Percentiles rank a stretch among this genome's conserved stretches.
Conservation (phyloP, 1,140 invertebrate genomes). For the Aphaenogaster ashmeadi region DNA sequence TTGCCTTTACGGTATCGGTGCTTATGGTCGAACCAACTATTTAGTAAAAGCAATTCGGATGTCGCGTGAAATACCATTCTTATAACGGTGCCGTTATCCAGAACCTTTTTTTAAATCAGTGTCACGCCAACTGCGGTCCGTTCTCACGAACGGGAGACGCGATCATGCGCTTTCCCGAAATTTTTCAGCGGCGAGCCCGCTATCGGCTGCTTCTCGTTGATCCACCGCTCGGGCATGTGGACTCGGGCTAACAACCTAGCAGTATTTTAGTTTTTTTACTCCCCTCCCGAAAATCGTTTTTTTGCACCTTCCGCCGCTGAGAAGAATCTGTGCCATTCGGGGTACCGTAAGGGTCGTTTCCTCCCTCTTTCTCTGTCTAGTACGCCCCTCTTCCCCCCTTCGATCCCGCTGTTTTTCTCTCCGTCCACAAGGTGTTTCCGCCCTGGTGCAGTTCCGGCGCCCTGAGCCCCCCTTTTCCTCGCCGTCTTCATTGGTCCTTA, state of each 20-base stretch:
- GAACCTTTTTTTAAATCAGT: conserved; percentile 52
- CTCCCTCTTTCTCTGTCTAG: conserved; percentile 61
- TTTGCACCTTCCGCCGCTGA: conserved; percentile 76
- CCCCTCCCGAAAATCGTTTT: conserved; percentile 14
- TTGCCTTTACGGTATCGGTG: background rate
- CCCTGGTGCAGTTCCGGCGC: conserved; percentile 68
- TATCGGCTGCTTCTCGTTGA: conserved; percentile 36
- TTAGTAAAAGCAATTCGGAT: background rate
- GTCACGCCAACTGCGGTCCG: conserved; percentile 39
- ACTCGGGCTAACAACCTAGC: conserved; percentile 74
- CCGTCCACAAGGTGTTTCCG: conserved; percentile 76
- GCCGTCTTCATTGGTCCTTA: background rate
- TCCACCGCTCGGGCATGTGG: conserved; percentile 33
- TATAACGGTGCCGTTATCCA: conserved; percentile 23
- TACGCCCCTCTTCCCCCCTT: background rate
- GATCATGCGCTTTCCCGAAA: conserved; percentile 69
- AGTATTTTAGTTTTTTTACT: conserved; percentile 80
- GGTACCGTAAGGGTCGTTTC: conserved; percentile 82
- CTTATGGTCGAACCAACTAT: background rate
- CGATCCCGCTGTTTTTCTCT: conserved; percentile 56
- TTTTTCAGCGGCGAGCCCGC: conserved; percentile 53
- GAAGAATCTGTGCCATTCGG: conserved; percentile 86
- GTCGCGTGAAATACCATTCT: conserved; percentile 3
- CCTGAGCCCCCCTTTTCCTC: background rate
- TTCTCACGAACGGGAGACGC: conserved; percentile 74